Percentiles rank a stretch among this genome's conserved stretches.
phyloP scores from a whole-genome alignment of 2,888 invertebrate genomes.

The Callyntrura guangdongensis region DNA sequence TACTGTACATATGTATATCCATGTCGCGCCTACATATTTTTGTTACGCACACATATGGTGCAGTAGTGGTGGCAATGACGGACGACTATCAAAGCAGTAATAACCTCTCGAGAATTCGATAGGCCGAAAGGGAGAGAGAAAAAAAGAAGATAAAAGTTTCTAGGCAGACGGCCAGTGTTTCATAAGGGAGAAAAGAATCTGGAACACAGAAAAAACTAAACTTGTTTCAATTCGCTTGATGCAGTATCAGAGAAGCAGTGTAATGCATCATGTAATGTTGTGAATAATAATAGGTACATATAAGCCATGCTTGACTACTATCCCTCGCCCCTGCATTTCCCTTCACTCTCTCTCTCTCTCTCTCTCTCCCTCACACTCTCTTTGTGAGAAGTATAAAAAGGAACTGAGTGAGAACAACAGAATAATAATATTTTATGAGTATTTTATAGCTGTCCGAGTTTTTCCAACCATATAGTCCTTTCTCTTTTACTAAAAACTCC shows the following conservation, averaged over 20 bases:
- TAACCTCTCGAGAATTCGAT: conserved; percentile 69
- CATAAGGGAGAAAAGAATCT: conserved; percentile 49
- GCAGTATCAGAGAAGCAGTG: conserved; percentile 45
- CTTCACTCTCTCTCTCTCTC: background rate
- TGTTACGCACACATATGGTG: background rate
- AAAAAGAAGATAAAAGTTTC: conserved; percentile 23
- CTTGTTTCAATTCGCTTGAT: conserved; percentile 69
- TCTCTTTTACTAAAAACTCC: conserved; percentile 53
- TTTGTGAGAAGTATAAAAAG: conserved; percentile 36
- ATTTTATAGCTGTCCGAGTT: conserved; percentile 77
- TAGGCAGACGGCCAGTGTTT: conserved; percentile 70
- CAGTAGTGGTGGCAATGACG: background rate
- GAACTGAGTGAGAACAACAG: conserved; percentile 76
- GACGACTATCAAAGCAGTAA: conserved; percentile 53
- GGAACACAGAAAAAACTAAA: conserved; percentile 49
- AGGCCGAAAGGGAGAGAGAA: conserved; percentile 57
- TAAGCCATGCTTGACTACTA: background rate
- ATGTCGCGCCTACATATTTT: conserved; percentile 3
- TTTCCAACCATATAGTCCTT: conserved; percentile 48
- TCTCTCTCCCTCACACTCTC: background rate
- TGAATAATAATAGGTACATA: background rate
- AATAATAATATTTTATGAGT: conserved; percentile 80
- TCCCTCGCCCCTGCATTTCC: background rate
- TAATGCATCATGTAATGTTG: background rate
- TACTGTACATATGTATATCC: background rate